These are phyloP conservation scores for Agrypnia vestita DNA, from an alignment of 1,140 invertebrate genomes.

Conservation along the genomic window DNA sequence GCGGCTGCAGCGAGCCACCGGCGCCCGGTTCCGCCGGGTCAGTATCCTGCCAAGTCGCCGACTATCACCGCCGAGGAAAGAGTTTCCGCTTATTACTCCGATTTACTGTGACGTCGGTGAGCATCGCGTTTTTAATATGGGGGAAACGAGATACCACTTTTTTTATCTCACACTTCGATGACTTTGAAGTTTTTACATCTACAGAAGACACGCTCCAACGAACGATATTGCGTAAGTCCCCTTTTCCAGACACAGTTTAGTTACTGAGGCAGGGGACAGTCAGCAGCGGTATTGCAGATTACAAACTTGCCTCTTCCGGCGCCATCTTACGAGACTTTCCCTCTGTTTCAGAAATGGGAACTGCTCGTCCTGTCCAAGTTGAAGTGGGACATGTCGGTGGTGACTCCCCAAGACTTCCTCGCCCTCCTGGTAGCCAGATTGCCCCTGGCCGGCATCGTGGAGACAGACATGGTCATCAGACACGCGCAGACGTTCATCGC, in stretches of 20 bases:
- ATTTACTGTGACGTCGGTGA: slow-evolving; percentile 4
- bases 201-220: neutral
- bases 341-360: slow-evolving; percentile 85
- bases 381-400: slow-evolving; percentile 87
- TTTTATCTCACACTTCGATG: slow-evolving; percentile 30
- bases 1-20: neutral
- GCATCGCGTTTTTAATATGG: slow-evolving; percentile 7
- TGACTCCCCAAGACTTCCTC: slow-evolving; percentile 87
- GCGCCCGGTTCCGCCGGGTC: neutral
- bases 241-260: neutral
- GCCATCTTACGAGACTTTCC: slow-evolving; percentile 37
- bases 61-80: slow-evolving; percentile 1
- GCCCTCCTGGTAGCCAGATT: slow-evolving; percentile 81
- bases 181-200: slow-evolving; percentile 8
- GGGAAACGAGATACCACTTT: neutral
- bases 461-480: slow-evolving; percentile 78
- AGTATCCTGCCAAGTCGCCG: slow-evolving; percentile 6
- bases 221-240: neutral
- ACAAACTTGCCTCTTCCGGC: neutral
- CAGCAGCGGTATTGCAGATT: neutral
- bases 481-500: slow-evolving; percentile 88
- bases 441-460: slow-evolving; percentile 70
- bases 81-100: slow-evolving; percentile 17
- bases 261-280: no score
- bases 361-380: slow-evolving; percentile 83